Base-by-base conservation (phyloP, 1,140 invertebrate genomes). In the Telenomus remus region DNA sequence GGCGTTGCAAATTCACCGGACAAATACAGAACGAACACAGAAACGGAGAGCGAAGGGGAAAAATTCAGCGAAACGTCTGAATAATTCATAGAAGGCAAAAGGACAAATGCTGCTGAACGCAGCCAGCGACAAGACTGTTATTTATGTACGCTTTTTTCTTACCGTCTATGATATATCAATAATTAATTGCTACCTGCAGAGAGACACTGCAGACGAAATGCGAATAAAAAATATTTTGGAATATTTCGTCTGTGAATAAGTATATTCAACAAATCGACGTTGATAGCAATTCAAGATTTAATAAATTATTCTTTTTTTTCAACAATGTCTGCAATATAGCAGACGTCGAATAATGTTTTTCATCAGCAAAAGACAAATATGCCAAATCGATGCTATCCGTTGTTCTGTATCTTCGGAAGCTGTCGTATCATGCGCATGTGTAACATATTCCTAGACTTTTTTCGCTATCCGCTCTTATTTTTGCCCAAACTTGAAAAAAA, bases 341-440 rank as follows among this genome's bases (percentile, higher is more conserved):
- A 69, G 75, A 80, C 76, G 59, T 53, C 65, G 79, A 83, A 80
- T 80, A 82, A 81, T 71, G 79, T 81, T 78, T 66, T 66, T 35
- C 76, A 76, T 80, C 79, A 76, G 79, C 71, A n/a, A n/a, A 80
- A 85, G 82, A 86, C 80, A 84, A 81, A n/a, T n/a, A 85, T 85
- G 84, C 80, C 80, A 82, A 85, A 86, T 86, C 84, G 83, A 85
- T 86, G 82, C 82, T 44, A 48, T 61, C 57, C 75, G 57, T 69
- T 68, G 55, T 66, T 81, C 75, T 3, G 19, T 63, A 48, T 39
- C 37, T 39, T 39, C 37, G 37, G 8, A 27, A 3, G 37, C 37
- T 39, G 34, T 9, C 37, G 54, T 46, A 10, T 2, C 33, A 16
- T n/a, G n/a, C n/a, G n/a, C n/a, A n/a, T n/a, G n/a, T n/a, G n/a